phyloP scores from a whole-genome alignment of 2,888 invertebrate species.

The Caenorhabditis macrosperma region DNA sequence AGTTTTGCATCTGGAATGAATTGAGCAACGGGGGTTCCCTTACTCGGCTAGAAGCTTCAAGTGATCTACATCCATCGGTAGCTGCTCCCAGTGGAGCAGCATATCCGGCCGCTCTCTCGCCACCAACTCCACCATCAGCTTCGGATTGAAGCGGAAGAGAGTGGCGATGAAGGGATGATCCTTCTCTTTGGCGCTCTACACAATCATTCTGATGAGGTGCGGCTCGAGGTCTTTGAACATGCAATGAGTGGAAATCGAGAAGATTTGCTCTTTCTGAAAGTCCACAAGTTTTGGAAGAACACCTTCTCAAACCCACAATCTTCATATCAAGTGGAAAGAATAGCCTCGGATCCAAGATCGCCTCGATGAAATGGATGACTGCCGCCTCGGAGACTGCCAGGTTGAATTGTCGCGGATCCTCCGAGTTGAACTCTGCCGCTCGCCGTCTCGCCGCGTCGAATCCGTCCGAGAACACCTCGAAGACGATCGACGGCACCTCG shows the following conservation, averaged over 20 bases:
- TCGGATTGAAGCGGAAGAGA: not conserved
- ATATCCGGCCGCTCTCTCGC: not conserved
- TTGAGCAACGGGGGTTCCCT: too few relatives aligned
- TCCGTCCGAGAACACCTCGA: constrained; percentile 1
- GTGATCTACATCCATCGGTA: too few relatives aligned
- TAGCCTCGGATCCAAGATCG: not conserved
- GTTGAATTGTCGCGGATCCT: not conserved
- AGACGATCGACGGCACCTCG: constrained; percentile 4
- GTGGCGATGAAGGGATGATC: not conserved
- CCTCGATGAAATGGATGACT: not conserved
- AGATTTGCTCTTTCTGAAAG: constrained; percentile 21
- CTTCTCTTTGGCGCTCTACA: not conserved
- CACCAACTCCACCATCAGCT: not conserved
- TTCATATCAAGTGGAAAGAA: constrained; percentile 4
- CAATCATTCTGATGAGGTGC: constrained; percentile 11
- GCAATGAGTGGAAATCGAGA: not conserved
- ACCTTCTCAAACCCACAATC: not conserved
- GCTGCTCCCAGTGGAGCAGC: not conserved
- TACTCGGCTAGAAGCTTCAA: too few relatives aligned
- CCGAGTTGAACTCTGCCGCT: not conserved
- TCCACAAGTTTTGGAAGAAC: not conserved
- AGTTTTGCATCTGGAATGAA: too few relatives aligned
- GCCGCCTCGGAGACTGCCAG: not conserved
- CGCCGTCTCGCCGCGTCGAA: constrained; percentile 12
- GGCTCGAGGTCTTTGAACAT: not conserved